Evolutionary conservation across 2,113 vertebrate genomes (phyloP), one percentile per base, ranked within the genome.

Genomic region (Dasyprocta punctata): DNA sequence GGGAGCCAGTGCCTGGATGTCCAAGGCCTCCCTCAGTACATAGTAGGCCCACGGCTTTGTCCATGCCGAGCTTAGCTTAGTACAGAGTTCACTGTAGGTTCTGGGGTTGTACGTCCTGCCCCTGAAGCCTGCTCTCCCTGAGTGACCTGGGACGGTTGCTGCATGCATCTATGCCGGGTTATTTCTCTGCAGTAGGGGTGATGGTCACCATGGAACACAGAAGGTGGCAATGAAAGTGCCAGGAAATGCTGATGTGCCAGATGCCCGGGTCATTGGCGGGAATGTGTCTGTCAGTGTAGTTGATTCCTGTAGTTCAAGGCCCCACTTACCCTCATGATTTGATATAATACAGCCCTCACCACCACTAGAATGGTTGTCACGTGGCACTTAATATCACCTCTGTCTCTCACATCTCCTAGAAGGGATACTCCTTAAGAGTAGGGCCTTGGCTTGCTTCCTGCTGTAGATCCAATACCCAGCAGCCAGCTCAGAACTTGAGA

Each of bases 1-100:
- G n/a, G n/a, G n/a, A n/a, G n/a, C n/a, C n/a, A n/a, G 16, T 1
- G 8, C 41, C 5, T 30, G 33, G 14, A 9, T 11, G 5, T 3
- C 56, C 52, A 63, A 87, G 65, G 16, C n/a, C 26, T 33, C 41
- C 12, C 33, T n/a, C 44, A 14, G 47, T 4, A 36, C 4, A 7
- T 36, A 3, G 44, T 49, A 10, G 19, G n/a, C n/a, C n/a, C n/a
- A n/a, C n/a, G n/a, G n/a, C n/a, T n/a, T n/a, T n/a, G n/a, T 20
- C 3, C n/a, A 11, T 47, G 49, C 49, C 22, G 26, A 56, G 69
- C 54, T 77, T 3, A 24, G 20, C 28, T 56, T 73, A 16, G 49
- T 30, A 6, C 17, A n/a, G 61, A 56, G 7, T 33, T 56, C 9
- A 13, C 17, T 49, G 56, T 28, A 24, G 89, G 61, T 7, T 33